phyloP scores from a whole-genome alignment of 2,888 invertebrate species.

The Nymphalis polychloros region DNA sequence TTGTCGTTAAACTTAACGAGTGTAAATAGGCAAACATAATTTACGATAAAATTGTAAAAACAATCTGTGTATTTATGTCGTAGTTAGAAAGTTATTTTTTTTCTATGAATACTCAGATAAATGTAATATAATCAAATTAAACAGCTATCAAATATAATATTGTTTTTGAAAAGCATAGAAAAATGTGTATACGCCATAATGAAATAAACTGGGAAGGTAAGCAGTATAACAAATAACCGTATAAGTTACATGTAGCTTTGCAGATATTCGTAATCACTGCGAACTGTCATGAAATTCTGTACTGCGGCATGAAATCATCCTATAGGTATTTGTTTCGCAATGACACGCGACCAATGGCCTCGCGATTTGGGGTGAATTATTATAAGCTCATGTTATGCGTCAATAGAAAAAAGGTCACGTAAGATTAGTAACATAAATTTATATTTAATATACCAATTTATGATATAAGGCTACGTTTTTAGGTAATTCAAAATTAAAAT shows the following conservation, averaged over 20 bases:
- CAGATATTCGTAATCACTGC: slow-evolving; percentile 28
- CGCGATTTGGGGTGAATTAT: slow-evolving; percentile 34
- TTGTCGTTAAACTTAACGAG: slow-evolving; percentile 2
- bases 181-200: too few relatives aligned
- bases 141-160: too few relatives aligned
- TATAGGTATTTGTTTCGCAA: slow-evolving; percentile 37
- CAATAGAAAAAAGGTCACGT: slow-evolving; percentile 17
- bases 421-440: background rate
- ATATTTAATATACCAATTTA: background rate
- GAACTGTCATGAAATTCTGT: slow-evolving; percentile 41
- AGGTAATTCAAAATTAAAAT: too few relatives aligned
- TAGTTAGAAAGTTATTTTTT: too few relatives aligned
- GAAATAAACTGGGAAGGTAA: background rate
- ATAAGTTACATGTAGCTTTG: slow-evolving; percentile 24
- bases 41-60: too few relatives aligned
- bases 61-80: too few relatives aligned
- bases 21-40: background rate
- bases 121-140: too few relatives aligned
- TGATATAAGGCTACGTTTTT: too few relatives aligned
- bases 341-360: slow-evolving; percentile 43
- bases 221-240: slow-evolving; percentile 12
- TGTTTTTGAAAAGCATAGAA: too few relatives aligned
- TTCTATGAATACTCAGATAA: too few relatives aligned
- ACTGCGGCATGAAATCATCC: slow-evolving; percentile 41
- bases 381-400: slow-evolving; percentile 17